Percentiles rank a stretch among this genome's conserved stretches.
These are phyloP conservation scores for Ophioninae sp. DNA, from an alignment of 2,888 invertebrate genomes.

Conservation along the genomic window DNA sequence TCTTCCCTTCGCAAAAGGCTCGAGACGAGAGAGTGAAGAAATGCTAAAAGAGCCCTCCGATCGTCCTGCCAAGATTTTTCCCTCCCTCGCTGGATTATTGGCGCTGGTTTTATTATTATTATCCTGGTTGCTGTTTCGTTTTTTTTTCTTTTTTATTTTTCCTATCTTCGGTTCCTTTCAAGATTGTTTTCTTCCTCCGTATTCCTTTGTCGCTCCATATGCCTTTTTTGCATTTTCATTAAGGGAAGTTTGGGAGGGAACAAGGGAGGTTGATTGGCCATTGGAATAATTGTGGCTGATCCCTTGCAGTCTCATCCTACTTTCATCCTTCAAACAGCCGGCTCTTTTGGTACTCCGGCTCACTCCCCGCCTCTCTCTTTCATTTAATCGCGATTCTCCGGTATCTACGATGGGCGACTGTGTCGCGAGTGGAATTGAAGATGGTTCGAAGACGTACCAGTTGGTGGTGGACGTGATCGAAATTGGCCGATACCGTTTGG, in stretches of 20 bases:
- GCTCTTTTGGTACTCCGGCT: not conserved
- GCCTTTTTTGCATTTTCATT: slow-evolving; percentile 55
- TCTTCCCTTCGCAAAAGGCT: slow-evolving; percentile 60
- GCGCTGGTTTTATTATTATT: slow-evolving; percentile 45
- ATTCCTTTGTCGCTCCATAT: slow-evolving; percentile 58
- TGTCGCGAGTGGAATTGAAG: slow-evolving; percentile 51
- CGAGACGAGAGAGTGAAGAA: slow-evolving; percentile 49
- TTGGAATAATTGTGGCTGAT: slow-evolving; percentile 71
- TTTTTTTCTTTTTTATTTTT: slow-evolving; percentile 16
- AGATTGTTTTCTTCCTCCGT: slow-evolving; percentile 37
- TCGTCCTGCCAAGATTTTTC: slow-evolving; percentile 58
- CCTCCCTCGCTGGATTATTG: slow-evolving; percentile 43
- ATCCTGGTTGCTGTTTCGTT: slow-evolving; percentile 5
- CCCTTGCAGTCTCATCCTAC: slow-evolving; percentile 61
- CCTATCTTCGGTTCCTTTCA: slow-evolving; percentile 11
- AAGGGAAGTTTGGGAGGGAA: slow-evolving; percentile 65
- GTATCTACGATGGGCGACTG: not conserved
- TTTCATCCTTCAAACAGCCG: slow-evolving; percentile 2
- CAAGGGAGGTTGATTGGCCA: slow-evolving; percentile 74
- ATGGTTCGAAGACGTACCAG: slow-evolving; percentile 28
- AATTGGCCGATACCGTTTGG: slow-evolving; percentile 57
- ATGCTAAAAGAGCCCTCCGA: slow-evolving; percentile 60
- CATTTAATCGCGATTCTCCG: not conserved
- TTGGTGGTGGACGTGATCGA: slow-evolving; percentile 52
- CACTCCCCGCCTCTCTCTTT: not conserved